phyloP scores from a whole-genome alignment of 1,140 invertebrate genomes.

The Cherax quadricarinatus region DNA sequence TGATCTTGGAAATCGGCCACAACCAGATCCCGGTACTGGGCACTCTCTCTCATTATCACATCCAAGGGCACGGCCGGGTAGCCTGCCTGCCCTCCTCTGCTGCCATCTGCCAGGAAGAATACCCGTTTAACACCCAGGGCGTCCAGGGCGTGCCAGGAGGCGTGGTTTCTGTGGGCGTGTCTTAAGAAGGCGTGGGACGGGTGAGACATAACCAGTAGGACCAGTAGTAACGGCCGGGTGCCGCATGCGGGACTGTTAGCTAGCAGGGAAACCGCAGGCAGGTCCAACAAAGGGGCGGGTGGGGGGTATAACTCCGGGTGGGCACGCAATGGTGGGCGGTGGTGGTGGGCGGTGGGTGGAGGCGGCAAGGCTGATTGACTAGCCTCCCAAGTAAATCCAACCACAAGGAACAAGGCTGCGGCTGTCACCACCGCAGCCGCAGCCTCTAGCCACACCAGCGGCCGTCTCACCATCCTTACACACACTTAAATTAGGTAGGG shows the following conservation, averaged over 20 bases:
- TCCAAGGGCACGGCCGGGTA: slow-evolving; percentile 20
- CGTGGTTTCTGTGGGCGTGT: slow-evolving; percentile 83
- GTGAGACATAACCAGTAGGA: slow-evolving; percentile 44
- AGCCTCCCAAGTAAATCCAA: slow-evolving; percentile 46
- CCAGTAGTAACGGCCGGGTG: not conserved
- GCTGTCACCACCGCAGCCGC: slow-evolving; percentile 35
- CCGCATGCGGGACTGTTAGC: slow-evolving; percentile 36
- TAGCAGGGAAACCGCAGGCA: slow-evolving; percentile 20
- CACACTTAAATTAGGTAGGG: too few species aligned
- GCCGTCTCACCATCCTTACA: not conserved
- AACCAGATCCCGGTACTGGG: slow-evolving; percentile 83
- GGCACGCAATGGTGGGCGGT: slow-evolving; percentile 6
- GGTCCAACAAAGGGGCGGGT: slow-evolving; percentile 26
- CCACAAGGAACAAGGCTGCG: not conserved
- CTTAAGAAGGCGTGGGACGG: slow-evolving; percentile 74
- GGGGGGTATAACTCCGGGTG: slow-evolving; percentile 21
- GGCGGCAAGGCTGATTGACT: not conserved
- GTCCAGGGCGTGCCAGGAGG: slow-evolving; percentile 79
- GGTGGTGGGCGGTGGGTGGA: not conserved
- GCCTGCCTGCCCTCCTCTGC: slow-evolving; percentile 6
- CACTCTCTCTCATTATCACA: slow-evolving; percentile 81
- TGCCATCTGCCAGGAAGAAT: slow-evolving; percentile 84
- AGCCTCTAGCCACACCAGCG: slow-evolving; percentile 13
- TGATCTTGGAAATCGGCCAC: slow-evolving; percentile 88
- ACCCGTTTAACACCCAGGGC: slow-evolving; percentile 81